Evolutionary conservation across 1,140 invertebrate genomes (phyloP).

Genomic region (Ceratoteleas bidentatus): DNA sequence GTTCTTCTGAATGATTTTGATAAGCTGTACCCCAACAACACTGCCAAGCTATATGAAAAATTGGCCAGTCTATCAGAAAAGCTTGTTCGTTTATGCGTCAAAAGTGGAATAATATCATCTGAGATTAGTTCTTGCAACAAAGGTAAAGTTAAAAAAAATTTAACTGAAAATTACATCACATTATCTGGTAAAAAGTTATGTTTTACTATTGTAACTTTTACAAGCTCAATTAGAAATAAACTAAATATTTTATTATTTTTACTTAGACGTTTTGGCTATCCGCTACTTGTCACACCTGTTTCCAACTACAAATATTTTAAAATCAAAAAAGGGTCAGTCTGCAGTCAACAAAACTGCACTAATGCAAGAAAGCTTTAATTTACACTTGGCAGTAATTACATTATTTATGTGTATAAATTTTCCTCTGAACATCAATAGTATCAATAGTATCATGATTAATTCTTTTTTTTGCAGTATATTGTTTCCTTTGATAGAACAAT

Average conservation of each 20-base stretch:
- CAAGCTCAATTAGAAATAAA: too few species aligned
- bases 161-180: background rate
- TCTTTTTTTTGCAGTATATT: background rate
- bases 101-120: background rate
- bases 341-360: background rate
- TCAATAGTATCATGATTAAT: background rate
- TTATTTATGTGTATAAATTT: background rate
- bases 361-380: constrained; percentile 7
- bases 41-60: background rate
- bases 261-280: background rate
- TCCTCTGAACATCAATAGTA: background rate
- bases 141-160: background rate
- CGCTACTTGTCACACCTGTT: background rate
- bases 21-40: background rate
- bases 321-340: background rate
- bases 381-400: background rate
- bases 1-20: constrained; percentile 6
- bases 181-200: background rate
- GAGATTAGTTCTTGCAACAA: background rate
- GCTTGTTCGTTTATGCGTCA: constrained; percentile 1
- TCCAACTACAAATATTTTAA: background rate
- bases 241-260: background rate
- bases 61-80: background rate
- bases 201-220: too few species aligned
- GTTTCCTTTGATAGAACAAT: constrained; percentile 3